Base-by-base conservation (phyloP, 2,888 invertebrate species). In the Ditula angustiorana region DNA sequence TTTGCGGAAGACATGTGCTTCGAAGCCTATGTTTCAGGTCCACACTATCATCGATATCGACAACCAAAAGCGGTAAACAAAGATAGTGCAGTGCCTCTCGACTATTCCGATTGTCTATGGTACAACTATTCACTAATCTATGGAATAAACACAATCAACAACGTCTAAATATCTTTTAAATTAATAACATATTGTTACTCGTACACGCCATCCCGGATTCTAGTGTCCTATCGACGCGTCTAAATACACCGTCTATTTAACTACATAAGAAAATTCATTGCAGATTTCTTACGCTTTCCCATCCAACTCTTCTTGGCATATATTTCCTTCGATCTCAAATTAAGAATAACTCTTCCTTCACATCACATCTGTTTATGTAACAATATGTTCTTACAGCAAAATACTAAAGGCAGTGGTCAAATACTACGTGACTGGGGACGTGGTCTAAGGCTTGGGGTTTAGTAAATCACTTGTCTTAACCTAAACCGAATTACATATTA, bases 1-100 rank as follows among this genome's bases (percentile, higher is more conserved):
- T 74, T 74, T 69, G 73, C 83, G 90, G 90, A 91, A 91, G 91
- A 90, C 90, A 74, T 82, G 71, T 75, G 73, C 76, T 70, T 67
- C 65, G 66, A 64, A 68, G 69, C 60, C 60, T 55, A 46, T 62
- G 44, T 57, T 58, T 46, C 61, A 52, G 58, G 23, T 63, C 26
- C 46, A 59, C 64, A 53, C 64, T 28, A 35, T 37, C 56, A 26
- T 26, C 13, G 24, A 49, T n/a, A 49, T 5, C 26, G 26, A 26
- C 8, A 1, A 16, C 23, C 21, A 23, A 11, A 63, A 44, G 47
- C 16, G 28, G 28, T 35, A 28, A 35, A 53, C 46, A 58, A 52
- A 35, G 53, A 53, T 10, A 53, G 53, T 53, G 53, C 21, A 28
- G 52, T 53, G 53, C 58, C 50, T 46, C 37, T 47, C 47, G 35